A percentile compares a stretch with the other conserved stretches of the same genome.
phyloP scores from a whole-genome alignment of 2,797 vertebrate species.

The Mycteria americana region DNA sequence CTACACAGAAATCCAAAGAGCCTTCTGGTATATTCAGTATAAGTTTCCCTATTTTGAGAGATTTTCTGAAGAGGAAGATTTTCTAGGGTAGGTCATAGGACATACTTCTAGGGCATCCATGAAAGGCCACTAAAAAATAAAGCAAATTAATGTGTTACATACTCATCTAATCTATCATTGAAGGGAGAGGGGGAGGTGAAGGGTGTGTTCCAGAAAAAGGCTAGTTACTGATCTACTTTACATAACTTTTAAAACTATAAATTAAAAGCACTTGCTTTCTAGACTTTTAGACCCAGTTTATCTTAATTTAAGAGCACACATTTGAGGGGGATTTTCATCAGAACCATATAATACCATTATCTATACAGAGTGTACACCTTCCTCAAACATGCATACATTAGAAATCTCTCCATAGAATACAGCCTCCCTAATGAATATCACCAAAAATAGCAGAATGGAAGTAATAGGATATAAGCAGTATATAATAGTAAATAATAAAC shows the following conservation, averaged over 20 bases:
- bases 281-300: not conserved
- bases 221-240: not conserved
- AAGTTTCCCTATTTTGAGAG: not conserved
- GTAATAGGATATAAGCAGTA: not conserved
- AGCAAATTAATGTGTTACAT: not conserved
- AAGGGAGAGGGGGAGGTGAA: too few species aligned
- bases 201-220: not conserved
- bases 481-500: not conserved
- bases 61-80: not conserved
- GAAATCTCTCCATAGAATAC: not conserved
- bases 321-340: not conserved
- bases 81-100: not conserved
- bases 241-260: not conserved
- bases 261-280: not conserved
- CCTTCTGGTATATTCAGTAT: not conserved
- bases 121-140: not conserved
- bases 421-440: not conserved
- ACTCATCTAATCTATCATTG: not conserved
- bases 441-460: not conserved
- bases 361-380: not conserved
- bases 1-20: not conserved
- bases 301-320: not conserved
- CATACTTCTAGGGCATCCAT: not conserved
- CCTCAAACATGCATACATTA: not conserved
- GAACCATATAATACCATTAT: not conserved